These are phyloP conservation scores for Pygoscelis adeliae DNA, from an alignment of 2,113 vertebrate genomes.

Conservation along the genomic window DNA sequence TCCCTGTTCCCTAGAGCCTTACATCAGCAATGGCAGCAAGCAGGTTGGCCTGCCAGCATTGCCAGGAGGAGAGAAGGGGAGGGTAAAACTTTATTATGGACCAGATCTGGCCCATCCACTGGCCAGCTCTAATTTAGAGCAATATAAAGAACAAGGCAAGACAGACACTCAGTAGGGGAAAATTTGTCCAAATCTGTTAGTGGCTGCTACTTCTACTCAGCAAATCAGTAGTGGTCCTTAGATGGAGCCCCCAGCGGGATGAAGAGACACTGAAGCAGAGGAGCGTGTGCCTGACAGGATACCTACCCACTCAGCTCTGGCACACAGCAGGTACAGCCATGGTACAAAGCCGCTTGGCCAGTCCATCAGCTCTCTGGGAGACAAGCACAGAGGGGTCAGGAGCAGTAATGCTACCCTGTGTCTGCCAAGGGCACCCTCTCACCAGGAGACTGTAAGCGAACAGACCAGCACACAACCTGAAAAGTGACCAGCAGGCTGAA, in stretches of 20 bases:
- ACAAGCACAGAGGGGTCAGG: accelerated
- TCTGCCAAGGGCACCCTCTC: neutral
- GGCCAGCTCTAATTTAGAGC: neutral
- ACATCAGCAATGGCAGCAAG: neutral
- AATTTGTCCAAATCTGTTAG: neutral
- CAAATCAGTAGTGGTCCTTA: neutral
- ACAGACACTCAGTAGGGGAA: neutral
- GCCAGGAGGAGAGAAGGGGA: neutral
- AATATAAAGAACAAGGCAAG: neutral
- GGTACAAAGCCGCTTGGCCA: neutral
- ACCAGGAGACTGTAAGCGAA: neutral
- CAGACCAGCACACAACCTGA: neutral
- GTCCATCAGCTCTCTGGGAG: neutral
- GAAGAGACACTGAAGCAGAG: neutral
- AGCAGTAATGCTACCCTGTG: neutral
- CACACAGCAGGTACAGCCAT: accelerated
- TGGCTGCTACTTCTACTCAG: neutral
- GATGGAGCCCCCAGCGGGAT: accelerated
- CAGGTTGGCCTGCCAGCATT: neutral
- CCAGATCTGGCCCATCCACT: neutral
- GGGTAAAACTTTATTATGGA: neutral
- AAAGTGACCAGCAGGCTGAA: neutral
- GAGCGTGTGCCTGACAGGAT: neutral
- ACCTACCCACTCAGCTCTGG: neutral
- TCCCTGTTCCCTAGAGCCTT: neutral